Base-by-base conservation (phyloP, 2,797 vertebrate species). In the Micromesistius poutassou region DNA sequence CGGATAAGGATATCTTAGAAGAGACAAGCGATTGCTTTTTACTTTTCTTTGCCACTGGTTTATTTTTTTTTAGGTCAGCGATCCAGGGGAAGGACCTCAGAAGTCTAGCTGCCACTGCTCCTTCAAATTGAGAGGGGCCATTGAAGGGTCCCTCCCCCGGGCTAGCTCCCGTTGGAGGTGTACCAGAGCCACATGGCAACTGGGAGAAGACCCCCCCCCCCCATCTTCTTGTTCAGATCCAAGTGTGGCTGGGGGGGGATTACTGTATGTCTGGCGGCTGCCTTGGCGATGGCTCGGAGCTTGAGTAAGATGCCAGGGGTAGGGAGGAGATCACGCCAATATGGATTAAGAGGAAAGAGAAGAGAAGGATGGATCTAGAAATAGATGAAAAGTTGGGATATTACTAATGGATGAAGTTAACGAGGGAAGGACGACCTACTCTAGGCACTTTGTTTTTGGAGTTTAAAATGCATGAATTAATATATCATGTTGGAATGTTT, bases 381-480 rank as follows among this genome's bases (percentile, higher is more conserved):
- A 62, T 62, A 62, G 55, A 62, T 25, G 50, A 62, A 62, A 62
- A 62, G 55, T n/a, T 62, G 36, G 36, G 46, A 62, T 62, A 62
- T 62, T 9, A 25, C 55, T 13, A 42, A 42, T 42, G 55, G 25
- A 42, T 42, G 40, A 42, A 16, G 40, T n/a, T 62, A 62, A 8
- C n/a, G 55, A 19, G 46, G 8, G n/a, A 62, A n/a, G 22, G 55
- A 62, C 6, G 55, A 62, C 22, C 46, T n/a, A 62, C 55, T 62
- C 55, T 62, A 8, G 8, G n/a, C n/a, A 62, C 55, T 62, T 62
- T 62, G 55, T 62, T 62, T 62, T 62, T 62, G 55, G 55, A 62
- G 55, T 62, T 62, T n/a, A 2, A 62, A n/a, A 62, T 25, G 22
- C n/a, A 62, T 62, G 22, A 62, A 62, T 62, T n/a, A 62, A 62